phyloP scores from a whole-genome alignment of 2,888 invertebrate genomes.

The Drosophila paranaensis region DNA sequence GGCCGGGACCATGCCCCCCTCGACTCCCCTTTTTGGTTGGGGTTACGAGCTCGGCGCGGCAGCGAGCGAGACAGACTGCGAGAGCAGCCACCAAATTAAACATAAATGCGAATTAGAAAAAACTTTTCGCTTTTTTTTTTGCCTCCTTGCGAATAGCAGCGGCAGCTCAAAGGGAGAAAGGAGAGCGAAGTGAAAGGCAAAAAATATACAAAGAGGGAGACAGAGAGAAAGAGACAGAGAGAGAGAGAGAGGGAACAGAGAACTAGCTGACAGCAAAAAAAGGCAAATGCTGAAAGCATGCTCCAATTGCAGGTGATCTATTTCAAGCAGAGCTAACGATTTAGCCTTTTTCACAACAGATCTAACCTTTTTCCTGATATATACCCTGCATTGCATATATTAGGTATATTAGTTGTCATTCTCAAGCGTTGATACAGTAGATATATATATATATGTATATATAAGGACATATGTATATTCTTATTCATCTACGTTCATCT shows the following conservation, averaged over 20 bases:
- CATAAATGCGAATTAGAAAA: slow-evolving; percentile 81
- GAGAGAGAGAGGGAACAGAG: background rate
- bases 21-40: slow-evolving; percentile 10
- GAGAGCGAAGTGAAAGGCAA: background rate
- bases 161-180: background rate
- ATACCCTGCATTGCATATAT: background rate
- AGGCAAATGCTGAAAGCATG: background rate
- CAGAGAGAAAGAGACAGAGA: no score
- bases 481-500: no score
- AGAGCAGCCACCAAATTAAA: slow-evolving; percentile 65
- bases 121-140: slow-evolving; percentile 14
- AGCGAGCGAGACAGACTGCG: slow-evolving; percentile 33
- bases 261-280: background rate
- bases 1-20: background rate
- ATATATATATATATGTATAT: no score
- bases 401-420: background rate
- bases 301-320: background rate
- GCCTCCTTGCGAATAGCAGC: background rate
- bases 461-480: no score
- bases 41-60: slow-evolving; percentile 29
- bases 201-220: no score
- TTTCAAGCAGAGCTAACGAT: background rate
- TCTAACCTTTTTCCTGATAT: background rate
- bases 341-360: background rate
- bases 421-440: no score